Evolutionary conservation across 2,888 invertebrate genomes (phyloP).

Genomic region (Invenusta paracnida): DNA sequence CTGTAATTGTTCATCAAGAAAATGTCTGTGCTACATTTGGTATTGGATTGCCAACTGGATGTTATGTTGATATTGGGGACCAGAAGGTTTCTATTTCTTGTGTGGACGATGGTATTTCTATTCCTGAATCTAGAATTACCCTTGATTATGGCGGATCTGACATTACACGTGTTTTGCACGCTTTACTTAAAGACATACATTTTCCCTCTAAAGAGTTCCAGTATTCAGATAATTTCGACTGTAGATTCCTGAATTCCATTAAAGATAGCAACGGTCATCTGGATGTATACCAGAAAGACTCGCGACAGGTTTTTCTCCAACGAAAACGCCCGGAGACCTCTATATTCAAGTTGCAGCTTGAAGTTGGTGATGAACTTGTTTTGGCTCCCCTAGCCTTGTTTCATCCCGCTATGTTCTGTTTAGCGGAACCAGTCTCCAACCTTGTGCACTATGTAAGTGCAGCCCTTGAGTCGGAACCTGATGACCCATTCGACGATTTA

Average conservation of each 20-base stretch:
- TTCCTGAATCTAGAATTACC: slow-evolving; percentile 69
- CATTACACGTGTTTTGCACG: slow-evolving; percentile 79
- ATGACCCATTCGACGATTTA: slow-evolving; percentile 25
- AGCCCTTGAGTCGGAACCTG: slow-evolving; percentile 12
- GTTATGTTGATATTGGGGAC: slow-evolving; percentile 89
- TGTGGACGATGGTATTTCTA: slow-evolving; percentile 90
- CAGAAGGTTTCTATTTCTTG: slow-evolving; percentile 91
- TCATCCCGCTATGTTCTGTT: slow-evolving; percentile 13
- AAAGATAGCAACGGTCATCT: background rate
- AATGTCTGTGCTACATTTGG: slow-evolving; percentile 81
- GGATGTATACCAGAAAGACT: background rate
- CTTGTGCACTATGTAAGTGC: background rate
- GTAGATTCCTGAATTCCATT: background rate
- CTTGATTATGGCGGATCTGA: slow-evolving; percentile 85
- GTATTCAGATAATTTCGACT: background rate
- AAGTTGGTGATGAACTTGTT: background rate
- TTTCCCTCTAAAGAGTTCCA: background rate
- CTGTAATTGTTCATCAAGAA: slow-evolving; percentile 79
- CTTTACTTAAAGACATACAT: slow-evolving; percentile 66
- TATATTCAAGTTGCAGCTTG: background rate
- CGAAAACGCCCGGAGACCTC: background rate
- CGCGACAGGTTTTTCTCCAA: background rate
- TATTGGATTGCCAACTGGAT: slow-evolving; percentile 77
- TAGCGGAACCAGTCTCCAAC: background rate
- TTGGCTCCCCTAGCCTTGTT: slow-evolving; percentile 4